These are phyloP conservation scores for Epinephelus awoara DNA, from an alignment of 2,797 vertebrate species.

Conservation along the genomic window DNA sequence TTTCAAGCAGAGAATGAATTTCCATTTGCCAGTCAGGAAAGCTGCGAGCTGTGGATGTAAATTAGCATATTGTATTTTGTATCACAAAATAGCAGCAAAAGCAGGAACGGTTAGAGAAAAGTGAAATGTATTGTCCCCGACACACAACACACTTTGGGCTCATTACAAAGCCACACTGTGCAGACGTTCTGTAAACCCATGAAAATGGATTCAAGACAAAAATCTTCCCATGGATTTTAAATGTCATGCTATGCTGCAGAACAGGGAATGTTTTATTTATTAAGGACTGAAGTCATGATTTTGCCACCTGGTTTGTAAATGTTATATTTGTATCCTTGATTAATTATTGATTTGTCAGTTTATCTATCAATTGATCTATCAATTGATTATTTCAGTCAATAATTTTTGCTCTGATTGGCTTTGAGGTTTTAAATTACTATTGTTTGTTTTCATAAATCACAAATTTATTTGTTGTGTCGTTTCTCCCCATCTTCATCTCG, in stretches of 20 bases:
- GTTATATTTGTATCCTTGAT: neutral
- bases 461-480: neutral
- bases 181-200: neutral
- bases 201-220: neutral
- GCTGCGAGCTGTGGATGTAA: conserved; percentile 17
- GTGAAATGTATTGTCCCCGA: neutral
- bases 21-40: conserved; percentile 3
- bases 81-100: neutral
- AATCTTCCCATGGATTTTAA: neutral
- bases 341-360: neutral
- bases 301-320: neutral
- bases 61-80: conserved; percentile 24
- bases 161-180: neutral
- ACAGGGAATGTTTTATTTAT: neutral
- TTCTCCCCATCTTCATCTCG: neutral
- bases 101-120: neutral
- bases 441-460: no score
- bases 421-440: neutral
- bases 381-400: neutral
- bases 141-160: no score
- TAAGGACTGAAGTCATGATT: neutral
- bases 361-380: no score
- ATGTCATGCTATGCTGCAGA: neutral
- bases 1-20: conserved; percentile 39
- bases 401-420: neutral